Evolutionary conservation across 1,140 invertebrate genomes (phyloP), one percentile per base, ranked within the genome.

Genomic region (Maconellicoccus hirsutus): DNA sequence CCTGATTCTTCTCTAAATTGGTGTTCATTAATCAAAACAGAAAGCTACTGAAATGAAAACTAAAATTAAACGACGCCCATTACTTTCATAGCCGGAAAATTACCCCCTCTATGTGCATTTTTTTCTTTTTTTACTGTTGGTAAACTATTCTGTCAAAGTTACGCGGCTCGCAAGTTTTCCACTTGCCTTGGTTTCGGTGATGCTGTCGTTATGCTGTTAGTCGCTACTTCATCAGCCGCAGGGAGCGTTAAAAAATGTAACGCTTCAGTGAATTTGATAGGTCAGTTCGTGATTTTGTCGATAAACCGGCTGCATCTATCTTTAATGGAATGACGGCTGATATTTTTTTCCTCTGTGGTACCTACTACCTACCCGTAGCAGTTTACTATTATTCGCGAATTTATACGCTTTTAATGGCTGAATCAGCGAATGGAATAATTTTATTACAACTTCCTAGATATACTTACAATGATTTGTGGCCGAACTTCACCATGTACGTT

Each of bases 191-290:
- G 42, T 52, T 52, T 52, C 42, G n/a, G 12, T 19, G 42, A 19
- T 19, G 42, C 42, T 52, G 42, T 52, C 42, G 42, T 52, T 52
- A 16, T 19, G 42, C 12, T 52, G 42, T 52, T 19, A 19, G 12
- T 52, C 42, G n/a, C 42, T 52, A 52, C 42, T 52, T 52, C 42
- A 52, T 52, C 42, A 52, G 42, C 42, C 42, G 42, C 42, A 52
- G 42, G 42, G n/a, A 52, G 42, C 42, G 42, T 14, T 52, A 16
- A 52, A 52, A 16, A 52, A 52, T 14, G 42, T 52, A 52, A 52
- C 42, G 42, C 42, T 52, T 52, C 42, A 19, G 42, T 52, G 42
- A 14, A 52, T 52, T 52, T 52, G 42, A 52, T 52, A 16, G 42
- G 42, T 52, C 42, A 52, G 42, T 52, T 52, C n/a, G 42, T 19